Conservation (phyloP, 2,113 vertebrate species). For the Trachemys scripta region DNA sequence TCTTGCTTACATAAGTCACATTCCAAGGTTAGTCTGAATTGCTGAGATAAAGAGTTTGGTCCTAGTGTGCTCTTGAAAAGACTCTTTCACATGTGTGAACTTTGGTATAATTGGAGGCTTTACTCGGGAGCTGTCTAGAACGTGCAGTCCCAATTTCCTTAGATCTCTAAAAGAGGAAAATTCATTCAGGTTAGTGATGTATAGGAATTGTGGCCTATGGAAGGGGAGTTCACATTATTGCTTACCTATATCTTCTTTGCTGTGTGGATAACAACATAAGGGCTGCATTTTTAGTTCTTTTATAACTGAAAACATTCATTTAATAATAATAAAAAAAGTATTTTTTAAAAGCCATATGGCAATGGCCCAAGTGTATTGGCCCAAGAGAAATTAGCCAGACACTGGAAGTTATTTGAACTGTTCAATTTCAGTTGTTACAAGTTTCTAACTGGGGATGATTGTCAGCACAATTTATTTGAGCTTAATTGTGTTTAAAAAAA, state of each 20-base stretch:
- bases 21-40: constrained; percentile 77
- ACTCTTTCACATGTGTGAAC: constrained; percentile 70
- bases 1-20: constrained; percentile 74
- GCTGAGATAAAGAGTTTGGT: constrained; percentile 79
- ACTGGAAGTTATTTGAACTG: constrained; percentile 36
- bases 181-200: constrained; percentile 58
- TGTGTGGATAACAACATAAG: constrained; percentile 57
- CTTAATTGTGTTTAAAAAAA: neutral
- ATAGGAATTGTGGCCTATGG: constrained; percentile 63
- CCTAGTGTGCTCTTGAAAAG: constrained; percentile 75
- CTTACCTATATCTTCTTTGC: constrained; percentile 58
- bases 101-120: constrained; percentile 63
- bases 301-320: constrained; percentile 69
- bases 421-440: constrained; percentile 48
- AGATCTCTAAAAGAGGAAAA: constrained; percentile 54
- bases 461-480: neutral
- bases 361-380: constrained; percentile 26
- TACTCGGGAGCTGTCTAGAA: constrained; percentile 63
- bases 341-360: constrained; percentile 63
- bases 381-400: constrained; percentile 49
- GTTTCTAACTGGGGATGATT: constrained; percentile 46
- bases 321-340: neutral
- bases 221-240: constrained; percentile 64
- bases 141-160: constrained; percentile 51
- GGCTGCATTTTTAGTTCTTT: constrained; percentile 46